phyloP scores from a whole-genome alignment of 2,113 vertebrate genomes.

The Plecturocebus donacophilus region DNA sequence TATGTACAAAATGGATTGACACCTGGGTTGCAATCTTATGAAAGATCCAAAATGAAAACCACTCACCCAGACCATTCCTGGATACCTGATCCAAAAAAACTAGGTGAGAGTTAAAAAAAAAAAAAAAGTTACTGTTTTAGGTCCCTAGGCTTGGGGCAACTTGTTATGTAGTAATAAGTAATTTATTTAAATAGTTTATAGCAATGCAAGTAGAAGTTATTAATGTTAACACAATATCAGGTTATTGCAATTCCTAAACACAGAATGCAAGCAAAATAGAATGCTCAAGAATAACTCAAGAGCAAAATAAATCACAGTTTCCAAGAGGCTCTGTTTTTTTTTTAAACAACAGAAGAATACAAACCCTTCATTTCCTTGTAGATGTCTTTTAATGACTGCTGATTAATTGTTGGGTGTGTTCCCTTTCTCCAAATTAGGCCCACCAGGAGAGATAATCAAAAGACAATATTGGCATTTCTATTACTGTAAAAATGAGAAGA shows the following conservation, averaged over 20 bases:
- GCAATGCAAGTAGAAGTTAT: background rate
- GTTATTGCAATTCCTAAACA: background rate
- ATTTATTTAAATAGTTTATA: background rate
- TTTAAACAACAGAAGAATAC: background rate
- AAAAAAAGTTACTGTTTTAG: background rate
- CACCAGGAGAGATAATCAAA: background rate
- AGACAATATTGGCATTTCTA: background rate
- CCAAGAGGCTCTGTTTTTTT: background rate
- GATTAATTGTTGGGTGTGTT: background rate
- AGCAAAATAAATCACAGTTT: conserved; percentile 30
- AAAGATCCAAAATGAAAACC: background rate
- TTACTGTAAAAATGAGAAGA: background rate
- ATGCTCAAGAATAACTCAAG: background rate
- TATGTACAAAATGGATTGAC: background rate
- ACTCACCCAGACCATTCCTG: background rate
- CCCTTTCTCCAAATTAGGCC: background rate
- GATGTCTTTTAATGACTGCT: background rate
- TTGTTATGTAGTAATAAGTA: background rate
- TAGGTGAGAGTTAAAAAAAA: background rate
- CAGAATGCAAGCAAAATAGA: background rate
- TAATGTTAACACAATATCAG: background rate
- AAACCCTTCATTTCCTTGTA: background rate
- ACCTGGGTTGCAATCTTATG: background rate
- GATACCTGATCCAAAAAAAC: background rate
- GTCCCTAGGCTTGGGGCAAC: background rate